Evolutionary conservation across 1,140 invertebrate genomes (phyloP), one percentile per base, ranked within the genome.

Genomic region (Drosophila kurseongensis): DNA sequence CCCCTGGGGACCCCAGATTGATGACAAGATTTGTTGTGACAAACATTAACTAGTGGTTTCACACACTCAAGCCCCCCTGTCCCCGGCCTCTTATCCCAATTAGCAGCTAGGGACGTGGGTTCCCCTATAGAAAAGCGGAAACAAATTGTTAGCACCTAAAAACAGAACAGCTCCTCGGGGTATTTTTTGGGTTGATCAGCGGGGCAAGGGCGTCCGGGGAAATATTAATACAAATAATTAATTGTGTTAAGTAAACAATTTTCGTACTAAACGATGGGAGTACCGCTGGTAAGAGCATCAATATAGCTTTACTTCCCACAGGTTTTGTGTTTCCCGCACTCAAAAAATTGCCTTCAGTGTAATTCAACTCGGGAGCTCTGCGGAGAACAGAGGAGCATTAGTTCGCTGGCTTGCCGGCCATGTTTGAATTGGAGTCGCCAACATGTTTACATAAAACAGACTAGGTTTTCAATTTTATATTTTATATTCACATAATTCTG

Each of bases 391-490:
- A 44, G 69, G 58, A 67, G 45, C 51, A 35, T 56, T 66, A 16
- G 29, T 58, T 65, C 23, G 41, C 41, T 50, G 56, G 55, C 57
- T 54, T 61, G 61, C 72, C 61, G 60, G 81, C 81, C 77, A 85
- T 80, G 80, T 84, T 83, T 80, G 75, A 88, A 88, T 88, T 65
- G 54, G 84, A 89, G 79, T 83, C 82, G 86, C 66, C 68, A 90
- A 83, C 86, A 90, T 90, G 86, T 90, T 90, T 90, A 90, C 88
- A 90, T 88, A 88, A 90, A 86, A 71, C 60, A 60, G 79, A 77
- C 71, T 83, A 80, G 78, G 75, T 86, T 90, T 90, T 90, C 81
- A 68, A 66, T 78, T 66, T 80, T 65, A 65, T 55, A 60, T 73
- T 54, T 59, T 35, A 42, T 41, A 65, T 61, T 65, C 29, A 80